Evolutionary conservation across 2,888 invertebrate genomes (phyloP), one percentile per base, ranked within the genome.

Genomic region (Sminthurinus aureus): DNA sequence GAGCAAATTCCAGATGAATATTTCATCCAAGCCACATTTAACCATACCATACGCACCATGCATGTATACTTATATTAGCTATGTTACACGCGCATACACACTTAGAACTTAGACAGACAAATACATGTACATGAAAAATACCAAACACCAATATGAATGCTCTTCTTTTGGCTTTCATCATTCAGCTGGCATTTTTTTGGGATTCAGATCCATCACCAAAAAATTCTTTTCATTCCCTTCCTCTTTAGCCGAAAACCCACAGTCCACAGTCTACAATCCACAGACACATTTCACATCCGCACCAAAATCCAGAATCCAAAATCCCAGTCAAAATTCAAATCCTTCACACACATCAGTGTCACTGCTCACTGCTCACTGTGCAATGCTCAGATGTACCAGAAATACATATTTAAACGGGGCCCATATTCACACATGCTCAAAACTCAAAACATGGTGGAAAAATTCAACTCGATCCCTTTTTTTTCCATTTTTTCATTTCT

Each of bases 1-100:
- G 67, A 66, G 38, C 58, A 83, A 83, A 83, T 83, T 79, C 83
- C 83, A 83, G 79, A 83, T 79, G 83, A 83, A 83, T 83, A 83
- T 83, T 83, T 83, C 83, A 83, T 83, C 79, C 79, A 83, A 73
- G 79, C 75, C 75, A 51, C 69, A 75, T 50, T 26, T n/a, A 50
- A 13, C 38, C 51, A 75, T 38, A 13, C 38, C n/a, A 51, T 15
- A 51, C 0, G n/a, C 74, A 26, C 74, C 15, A 15, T 38, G 15
- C 74, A 73, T 22, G 0, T 38, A 38, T 38, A 38, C 38, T 4
- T 6, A 38, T 38, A 38, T 38, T 38, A 38, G 38, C 38, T 6
- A 38, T 38, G 6, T 4, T 20, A 69, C 9, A 22, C 3, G 69
- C 24, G 20, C 20, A 69, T 1, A 69, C 22, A 69, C 69, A 69